Percentiles rank a stretch among this genome's conserved stretches.
These are phyloP conservation scores for Linurgus olivaceus DNA, from an alignment of 2,797 vertebrate species.

Conservation along the genomic window DNA sequence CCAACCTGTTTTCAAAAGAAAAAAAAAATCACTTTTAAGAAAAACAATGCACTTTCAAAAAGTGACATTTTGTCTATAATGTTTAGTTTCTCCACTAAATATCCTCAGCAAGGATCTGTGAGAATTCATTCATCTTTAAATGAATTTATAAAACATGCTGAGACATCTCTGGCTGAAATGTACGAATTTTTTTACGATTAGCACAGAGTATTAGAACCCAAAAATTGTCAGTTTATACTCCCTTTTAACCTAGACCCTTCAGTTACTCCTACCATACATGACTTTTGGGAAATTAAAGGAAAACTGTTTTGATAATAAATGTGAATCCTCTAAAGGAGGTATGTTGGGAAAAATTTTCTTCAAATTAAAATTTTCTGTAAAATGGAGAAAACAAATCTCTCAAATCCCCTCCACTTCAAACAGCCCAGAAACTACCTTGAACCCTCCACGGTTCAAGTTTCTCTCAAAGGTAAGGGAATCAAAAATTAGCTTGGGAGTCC, in stretches of 20 bases:
- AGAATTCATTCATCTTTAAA: conserved; percentile 47
- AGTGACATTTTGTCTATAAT: conserved; percentile 29
- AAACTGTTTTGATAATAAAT: conserved; percentile 3
- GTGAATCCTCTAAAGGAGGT: neutral
- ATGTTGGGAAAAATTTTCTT: neutral
- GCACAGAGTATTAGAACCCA: neutral
- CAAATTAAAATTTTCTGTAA: conserved; percentile 30
- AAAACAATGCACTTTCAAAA: neutral
- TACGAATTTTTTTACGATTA: neutral
- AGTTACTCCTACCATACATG: neutral
- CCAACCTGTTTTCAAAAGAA: neutral
- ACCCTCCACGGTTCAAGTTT: conserved; percentile 21
- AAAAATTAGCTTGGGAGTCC: neutral
- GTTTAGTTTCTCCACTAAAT: neutral
- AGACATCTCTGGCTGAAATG: neutral
- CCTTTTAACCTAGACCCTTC: neutral
- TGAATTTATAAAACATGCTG: conserved; percentile 12
- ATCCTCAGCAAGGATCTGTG: conserved; percentile 3
- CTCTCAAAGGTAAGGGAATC: conserved; percentile 21
- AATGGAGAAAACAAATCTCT: conserved; percentile 1
- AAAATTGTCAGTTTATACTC: conserved; percentile 3
- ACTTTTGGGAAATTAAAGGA: neutral
- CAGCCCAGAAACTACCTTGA: conserved; percentile 28
- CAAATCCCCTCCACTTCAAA: neutral
- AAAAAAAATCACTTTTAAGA: neutral